A percentile compares a stretch with the other conserved stretches of the same genome.
phyloP scores from a whole-genome alignment of 2,113 vertebrate genomes.

The Telmatochromis bifrenatus region DNA sequence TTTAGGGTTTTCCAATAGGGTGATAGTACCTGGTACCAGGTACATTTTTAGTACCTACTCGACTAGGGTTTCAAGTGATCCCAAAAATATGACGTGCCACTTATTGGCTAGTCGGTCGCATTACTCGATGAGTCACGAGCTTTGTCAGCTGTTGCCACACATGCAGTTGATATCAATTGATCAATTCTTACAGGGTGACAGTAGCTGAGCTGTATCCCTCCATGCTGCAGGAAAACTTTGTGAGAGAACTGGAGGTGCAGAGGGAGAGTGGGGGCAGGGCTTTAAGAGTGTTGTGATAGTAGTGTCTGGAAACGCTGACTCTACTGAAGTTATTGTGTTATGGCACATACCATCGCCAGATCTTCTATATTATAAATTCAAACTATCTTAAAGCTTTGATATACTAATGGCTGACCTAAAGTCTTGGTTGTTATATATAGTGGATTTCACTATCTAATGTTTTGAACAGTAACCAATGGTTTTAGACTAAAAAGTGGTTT shows the following conservation, averaged over 20 bases:
- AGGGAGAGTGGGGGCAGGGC: not conserved
- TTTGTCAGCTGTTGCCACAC: not conserved
- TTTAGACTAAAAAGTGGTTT: not conserved
- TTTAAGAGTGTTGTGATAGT: not conserved
- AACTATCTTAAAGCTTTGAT: not conserved
- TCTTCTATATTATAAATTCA: not conserved
- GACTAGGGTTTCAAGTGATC: not conserved
- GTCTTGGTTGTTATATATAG: not conserved
- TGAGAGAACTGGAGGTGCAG: not conserved
- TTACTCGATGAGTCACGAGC: not conserved
- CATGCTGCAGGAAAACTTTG: not conserved
- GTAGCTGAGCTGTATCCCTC: not conserved
- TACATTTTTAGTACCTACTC: not conserved
- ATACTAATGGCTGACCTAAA: not conserved
- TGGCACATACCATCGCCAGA: not conserved
- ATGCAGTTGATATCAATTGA: not conserved
- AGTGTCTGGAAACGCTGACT: not conserved
- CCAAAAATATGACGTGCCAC: not conserved
- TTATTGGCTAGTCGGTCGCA: not conserved
- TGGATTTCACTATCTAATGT: not conserved
- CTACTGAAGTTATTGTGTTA: not conserved
- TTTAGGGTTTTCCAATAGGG: not conserved
- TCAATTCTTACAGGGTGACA: not conserved
- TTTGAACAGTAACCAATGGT: not conserved
- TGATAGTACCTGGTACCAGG: not conserved